A percentile compares a stretch with the other conserved stretches of the same genome.
These are phyloP conservation scores for Achlya flavicornis DNA, from an alignment of 2,888 invertebrate species.

Conservation along the genomic window DNA sequence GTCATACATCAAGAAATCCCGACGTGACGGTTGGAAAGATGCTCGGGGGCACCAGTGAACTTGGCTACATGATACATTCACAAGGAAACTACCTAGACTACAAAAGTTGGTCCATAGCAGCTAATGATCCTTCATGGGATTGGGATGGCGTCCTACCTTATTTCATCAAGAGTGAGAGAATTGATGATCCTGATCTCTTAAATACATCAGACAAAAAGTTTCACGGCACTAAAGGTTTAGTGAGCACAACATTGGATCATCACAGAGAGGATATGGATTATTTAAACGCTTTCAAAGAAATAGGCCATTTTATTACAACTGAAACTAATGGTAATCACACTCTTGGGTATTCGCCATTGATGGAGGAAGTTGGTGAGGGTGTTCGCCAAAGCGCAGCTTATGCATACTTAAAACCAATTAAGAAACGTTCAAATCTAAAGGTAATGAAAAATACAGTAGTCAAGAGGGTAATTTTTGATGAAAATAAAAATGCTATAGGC, in stretches of 20 bases:
- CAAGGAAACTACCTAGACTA: slow-evolving; percentile 42
- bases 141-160: slow-evolving; percentile 46
- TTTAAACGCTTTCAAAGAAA: slow-evolving; percentile 57
- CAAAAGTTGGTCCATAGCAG: slow-evolving; percentile 42
- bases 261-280: slow-evolving; percentile 26
- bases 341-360: slow-evolving; percentile 43
- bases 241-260: slow-evolving; percentile 30
- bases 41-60: slow-evolving; percentile 35
- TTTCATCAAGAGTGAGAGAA: slow-evolving; percentile 51
- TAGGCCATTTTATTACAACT: slow-evolving; percentile 56
- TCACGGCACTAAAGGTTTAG: slow-evolving; percentile 38
- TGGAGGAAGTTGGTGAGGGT: slow-evolving; percentile 31
- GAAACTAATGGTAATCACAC: slow-evolving; percentile 49
- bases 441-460: slow-evolving; percentile 46
- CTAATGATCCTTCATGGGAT: slow-evolving; percentile 43
- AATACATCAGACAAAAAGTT: slow-evolving; percentile 27
- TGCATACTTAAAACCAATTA: slow-evolving; percentile 38
- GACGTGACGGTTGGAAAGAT: slow-evolving; percentile 35
- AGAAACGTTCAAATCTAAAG: slow-evolving; percentile 40
- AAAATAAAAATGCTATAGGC: slow-evolving; percentile 45
- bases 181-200: slow-evolving; percentile 26
- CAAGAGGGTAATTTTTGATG: slow-evolving; percentile 46
- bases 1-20: slow-evolving; percentile 21
- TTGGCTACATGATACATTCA: slow-evolving; percentile 28
- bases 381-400: slow-evolving; percentile 43